A percentile compares a stretch with the other conserved stretches of the same genome.
Conservation (phyloP, 37 sponge, comb jelly and placozoan species). For the Haliclona indistincta region DNA sequence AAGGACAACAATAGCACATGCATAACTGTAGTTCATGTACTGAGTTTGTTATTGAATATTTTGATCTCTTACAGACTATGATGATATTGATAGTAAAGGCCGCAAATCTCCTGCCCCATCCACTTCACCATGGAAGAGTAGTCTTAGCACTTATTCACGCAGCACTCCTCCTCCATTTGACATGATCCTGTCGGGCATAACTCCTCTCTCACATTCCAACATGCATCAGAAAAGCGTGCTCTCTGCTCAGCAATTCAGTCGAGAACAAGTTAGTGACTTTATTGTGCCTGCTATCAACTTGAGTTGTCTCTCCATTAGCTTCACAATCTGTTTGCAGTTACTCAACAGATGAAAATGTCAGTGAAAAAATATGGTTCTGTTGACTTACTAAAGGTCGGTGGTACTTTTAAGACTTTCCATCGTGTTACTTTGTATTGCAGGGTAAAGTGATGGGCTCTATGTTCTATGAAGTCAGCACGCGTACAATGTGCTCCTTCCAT, state of each 20-base stretch:
- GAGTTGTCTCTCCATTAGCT: conserved; percentile 33
- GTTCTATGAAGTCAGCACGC: conserved; percentile 98
- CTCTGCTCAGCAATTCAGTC: conserved; percentile 80
- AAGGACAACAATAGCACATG: no score
- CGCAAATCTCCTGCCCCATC: conserved; percentile 1
- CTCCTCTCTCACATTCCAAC: not conserved
- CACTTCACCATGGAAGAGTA: not conserved
- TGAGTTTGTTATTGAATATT: no score
- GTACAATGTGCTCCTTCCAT: conserved; percentile 90
- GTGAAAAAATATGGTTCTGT: conserved; percentile 62
- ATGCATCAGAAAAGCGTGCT: no score
- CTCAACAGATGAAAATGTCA: conserved; percentile 84
- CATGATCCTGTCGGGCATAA: conserved; percentile 3
- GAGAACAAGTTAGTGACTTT: conserved; percentile 64
- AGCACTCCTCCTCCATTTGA: not conserved
- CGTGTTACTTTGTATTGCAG: conserved; percentile 9
- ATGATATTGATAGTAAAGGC: no score
- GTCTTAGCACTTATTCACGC: not conserved
- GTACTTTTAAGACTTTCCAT: not conserved
- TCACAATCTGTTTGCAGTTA: conserved; percentile 68
- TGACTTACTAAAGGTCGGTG: conserved; percentile 74
- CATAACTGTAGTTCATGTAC: no score
- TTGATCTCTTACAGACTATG: no score
- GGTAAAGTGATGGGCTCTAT: conserved; percentile 87
- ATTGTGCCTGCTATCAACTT: no score